Evolutionary conservation across 2,888 invertebrate species (phyloP).

Genomic region (Dorcus hopei): DNA sequence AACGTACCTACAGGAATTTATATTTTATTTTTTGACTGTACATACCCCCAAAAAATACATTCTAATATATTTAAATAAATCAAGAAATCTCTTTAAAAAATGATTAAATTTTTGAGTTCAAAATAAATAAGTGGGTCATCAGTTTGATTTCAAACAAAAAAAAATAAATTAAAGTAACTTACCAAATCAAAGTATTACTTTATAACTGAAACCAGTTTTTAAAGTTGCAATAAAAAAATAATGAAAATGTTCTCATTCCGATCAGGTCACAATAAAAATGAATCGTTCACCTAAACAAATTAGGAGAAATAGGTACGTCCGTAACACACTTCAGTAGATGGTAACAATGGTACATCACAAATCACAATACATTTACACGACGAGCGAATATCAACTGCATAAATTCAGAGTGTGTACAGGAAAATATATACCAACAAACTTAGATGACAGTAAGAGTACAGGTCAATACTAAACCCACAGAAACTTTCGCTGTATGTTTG

Average conservation of each 20-base stretch:
- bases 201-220: not conserved
- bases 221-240: not conserved
- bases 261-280: too few relatives aligned
- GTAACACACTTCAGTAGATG: constrained; percentile 4
- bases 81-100: too few relatives aligned
- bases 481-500: not conserved
- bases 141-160: not conserved
- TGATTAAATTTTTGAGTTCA: too few relatives aligned
- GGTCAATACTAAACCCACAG: not conserved
- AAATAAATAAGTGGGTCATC: too few relatives aligned
- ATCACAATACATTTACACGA: not conserved
- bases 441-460: not conserved
- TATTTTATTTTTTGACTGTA: too few relatives aligned
- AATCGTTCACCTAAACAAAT: not conserved
- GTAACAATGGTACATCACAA: constrained; percentile 3
- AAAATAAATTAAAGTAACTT: not conserved
- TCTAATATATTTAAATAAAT: too few relatives aligned
- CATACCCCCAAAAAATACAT: too few relatives aligned
- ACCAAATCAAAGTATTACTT: not conserved
- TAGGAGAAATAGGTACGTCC: constrained; percentile 1
- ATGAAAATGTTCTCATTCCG: not conserved
- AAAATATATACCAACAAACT: not conserved
- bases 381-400: not conserved
- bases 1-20: too few relatives aligned
- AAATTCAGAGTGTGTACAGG: not conserved